A percentile compares a stretch with the other conserved stretches of the same genome.
These are phyloP conservation scores for Gisinianus flammeolus DNA, from an alignment of 2,888 invertebrate species.

Conservation along the genomic window DNA sequence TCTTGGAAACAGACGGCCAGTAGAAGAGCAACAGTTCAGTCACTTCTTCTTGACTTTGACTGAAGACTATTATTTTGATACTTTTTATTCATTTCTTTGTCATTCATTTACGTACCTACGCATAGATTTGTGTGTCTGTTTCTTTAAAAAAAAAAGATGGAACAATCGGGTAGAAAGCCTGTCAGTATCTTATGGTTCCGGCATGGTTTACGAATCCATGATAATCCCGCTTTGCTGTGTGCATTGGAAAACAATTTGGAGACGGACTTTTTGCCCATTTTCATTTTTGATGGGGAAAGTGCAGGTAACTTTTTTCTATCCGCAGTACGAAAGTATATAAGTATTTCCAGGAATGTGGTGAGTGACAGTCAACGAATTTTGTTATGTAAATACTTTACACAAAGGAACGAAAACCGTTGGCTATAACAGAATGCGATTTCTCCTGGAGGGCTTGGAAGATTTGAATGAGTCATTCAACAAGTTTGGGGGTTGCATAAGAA, in stretches of 20 bases:
- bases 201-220: constrained; percentile 73
- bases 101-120: too few relatives aligned
- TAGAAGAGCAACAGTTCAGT: too few relatives aligned
- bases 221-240: constrained; percentile 71
- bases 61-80: too few relatives aligned
- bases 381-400: too few relatives aligned
- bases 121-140: too few relatives aligned
- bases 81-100: too few relatives aligned
- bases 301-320: constrained; percentile 67
- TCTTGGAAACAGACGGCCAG: too few relatives aligned
- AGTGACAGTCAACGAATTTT: too few relatives aligned
- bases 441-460: constrained; percentile 72
- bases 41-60: too few relatives aligned
- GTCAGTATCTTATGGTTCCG: constrained; percentile 71
- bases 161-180: background rate
- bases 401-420: constrained; percentile 70
- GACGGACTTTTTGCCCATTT: constrained; percentile 68
- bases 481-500: constrained; percentile 68
- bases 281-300: constrained; percentile 77
- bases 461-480: constrained; percentile 68
- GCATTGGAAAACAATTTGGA: constrained; percentile 64
- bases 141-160: too few relatives aligned
- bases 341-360: too few relatives aligned
- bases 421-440: constrained; percentile 73
- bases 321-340: too few relatives aligned